Conservation (phyloP, 2,797 vertebrate genomes). For the Sebastes glaucus region DNA sequence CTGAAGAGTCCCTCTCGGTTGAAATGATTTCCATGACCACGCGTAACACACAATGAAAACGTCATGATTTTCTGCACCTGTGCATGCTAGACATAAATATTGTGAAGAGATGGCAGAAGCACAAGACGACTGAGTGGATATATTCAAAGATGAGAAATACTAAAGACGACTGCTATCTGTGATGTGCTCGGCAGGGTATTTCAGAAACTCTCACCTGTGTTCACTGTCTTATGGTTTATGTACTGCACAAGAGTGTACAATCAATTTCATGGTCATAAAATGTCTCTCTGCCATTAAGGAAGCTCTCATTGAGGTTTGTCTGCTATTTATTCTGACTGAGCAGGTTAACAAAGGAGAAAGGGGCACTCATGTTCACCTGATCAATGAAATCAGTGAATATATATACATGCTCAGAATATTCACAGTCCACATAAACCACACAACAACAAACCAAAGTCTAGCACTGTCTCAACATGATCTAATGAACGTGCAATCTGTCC, state of each 20-base stretch:
- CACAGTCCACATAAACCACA: neutral
- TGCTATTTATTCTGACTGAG: neutral
- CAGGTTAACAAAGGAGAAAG: neutral
- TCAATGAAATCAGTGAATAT: neutral
- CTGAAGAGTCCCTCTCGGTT: neutral
- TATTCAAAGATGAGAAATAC: neutral
- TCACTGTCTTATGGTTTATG: neutral
- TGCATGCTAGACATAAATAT: constrained; percentile 14
- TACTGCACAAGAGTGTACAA: neutral
- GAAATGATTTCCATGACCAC: neutral
- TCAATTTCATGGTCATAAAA: neutral
- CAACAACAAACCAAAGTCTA: constrained; percentile 40
- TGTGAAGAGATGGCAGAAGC: neutral
- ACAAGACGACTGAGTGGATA: neutral
- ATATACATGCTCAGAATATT: constrained; percentile 4
- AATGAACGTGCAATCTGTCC: neutral
- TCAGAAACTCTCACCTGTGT: neutral
- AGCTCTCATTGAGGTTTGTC: neutral
- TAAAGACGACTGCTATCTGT: neutral
- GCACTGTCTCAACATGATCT: neutral
- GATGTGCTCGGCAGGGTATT: neutral
- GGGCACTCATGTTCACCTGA: neutral
- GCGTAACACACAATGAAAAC: constrained; percentile 14
- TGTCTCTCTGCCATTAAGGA: too few relatives aligned
- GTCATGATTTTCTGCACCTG: neutral